Percentiles rank a stretch among this genome's conserved stretches.
These are phyloP conservation scores for Anabacerthia variegaticeps DNA, from an alignment of 2,797 vertebrate species.

Conservation along the genomic window DNA sequence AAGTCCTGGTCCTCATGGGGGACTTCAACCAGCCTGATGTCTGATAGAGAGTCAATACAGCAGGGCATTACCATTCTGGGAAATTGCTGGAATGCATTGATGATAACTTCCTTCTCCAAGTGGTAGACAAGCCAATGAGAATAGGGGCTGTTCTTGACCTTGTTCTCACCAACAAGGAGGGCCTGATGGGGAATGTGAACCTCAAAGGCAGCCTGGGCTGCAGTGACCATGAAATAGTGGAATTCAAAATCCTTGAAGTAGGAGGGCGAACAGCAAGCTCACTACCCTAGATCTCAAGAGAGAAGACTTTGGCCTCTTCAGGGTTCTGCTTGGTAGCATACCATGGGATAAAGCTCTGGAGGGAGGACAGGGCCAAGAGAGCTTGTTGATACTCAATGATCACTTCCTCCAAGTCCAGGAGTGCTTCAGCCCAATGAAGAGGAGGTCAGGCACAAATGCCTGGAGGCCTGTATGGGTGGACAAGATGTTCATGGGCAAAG, in stretches of 20 bases:
- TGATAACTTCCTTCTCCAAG: not conserved
- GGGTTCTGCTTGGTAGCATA: not conserved
- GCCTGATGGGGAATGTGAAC: not conserved
- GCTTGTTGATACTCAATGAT: not conserved
- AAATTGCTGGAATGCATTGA: not conserved
- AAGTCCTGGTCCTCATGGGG: too few relatives aligned
- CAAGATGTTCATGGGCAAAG: not conserved
- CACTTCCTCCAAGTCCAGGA: not conserved
- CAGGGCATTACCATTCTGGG: not conserved
- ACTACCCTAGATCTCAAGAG: not conserved
- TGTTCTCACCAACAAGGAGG: not conserved
- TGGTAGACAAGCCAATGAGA: not conserved
- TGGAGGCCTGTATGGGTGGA: not conserved
- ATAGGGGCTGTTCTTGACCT: not conserved
- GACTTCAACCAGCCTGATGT: not conserved
- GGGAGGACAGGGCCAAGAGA: not conserved
- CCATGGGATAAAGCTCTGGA: not conserved
- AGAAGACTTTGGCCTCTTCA: not conserved
- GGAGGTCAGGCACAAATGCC: not conserved
- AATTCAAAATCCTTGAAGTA: not conserved
- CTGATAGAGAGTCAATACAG: not conserved
- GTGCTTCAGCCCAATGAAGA: not conserved
- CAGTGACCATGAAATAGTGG: not conserved
- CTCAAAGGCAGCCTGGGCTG: not conserved
- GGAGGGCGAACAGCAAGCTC: not conserved